Conservation (phyloP, 2,797 vertebrate species). For the Hirundo rustica region DNA sequence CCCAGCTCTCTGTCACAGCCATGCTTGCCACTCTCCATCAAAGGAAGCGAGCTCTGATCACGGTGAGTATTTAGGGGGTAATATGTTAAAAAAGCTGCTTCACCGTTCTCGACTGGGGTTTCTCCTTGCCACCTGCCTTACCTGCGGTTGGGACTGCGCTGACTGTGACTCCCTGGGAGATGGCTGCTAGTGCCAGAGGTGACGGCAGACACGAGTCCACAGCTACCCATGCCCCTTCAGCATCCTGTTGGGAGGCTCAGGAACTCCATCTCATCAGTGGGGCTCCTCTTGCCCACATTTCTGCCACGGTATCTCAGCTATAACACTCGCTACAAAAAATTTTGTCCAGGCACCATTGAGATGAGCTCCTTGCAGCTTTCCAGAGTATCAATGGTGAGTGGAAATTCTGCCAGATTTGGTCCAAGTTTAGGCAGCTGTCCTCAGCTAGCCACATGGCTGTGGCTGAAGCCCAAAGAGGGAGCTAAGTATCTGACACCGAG, state of each 20-base stretch:
- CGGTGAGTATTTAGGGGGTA: neutral
- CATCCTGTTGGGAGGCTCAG: neutral
- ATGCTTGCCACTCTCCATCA: neutral
- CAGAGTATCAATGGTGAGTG: neutral
- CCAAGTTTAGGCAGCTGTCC: neutral
- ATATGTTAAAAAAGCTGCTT: neutral
- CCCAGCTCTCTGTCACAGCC: neutral
- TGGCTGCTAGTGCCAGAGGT: neutral
- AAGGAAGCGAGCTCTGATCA: neutral
- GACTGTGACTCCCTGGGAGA: neutral
- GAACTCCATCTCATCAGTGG: neutral
- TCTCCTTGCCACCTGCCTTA: neutral
- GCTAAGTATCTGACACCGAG: neutral
- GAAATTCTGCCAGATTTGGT: neutral
- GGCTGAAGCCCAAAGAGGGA: neutral
- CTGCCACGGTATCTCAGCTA: fast-evolving
- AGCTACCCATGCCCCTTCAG: neutral
- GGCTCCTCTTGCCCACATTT: neutral
- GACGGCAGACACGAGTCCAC: neutral
- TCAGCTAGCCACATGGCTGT: neutral
- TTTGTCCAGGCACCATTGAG: neutral
- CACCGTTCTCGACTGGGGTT: neutral
- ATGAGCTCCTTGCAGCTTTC: neutral
- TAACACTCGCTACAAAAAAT: neutral
- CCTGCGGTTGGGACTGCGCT: neutral